A percentile compares a stretch with the other conserved stretches of the same genome.
Conservation (phyloP, 1,140 invertebrate species). For the Orchestia grillus region DNA sequence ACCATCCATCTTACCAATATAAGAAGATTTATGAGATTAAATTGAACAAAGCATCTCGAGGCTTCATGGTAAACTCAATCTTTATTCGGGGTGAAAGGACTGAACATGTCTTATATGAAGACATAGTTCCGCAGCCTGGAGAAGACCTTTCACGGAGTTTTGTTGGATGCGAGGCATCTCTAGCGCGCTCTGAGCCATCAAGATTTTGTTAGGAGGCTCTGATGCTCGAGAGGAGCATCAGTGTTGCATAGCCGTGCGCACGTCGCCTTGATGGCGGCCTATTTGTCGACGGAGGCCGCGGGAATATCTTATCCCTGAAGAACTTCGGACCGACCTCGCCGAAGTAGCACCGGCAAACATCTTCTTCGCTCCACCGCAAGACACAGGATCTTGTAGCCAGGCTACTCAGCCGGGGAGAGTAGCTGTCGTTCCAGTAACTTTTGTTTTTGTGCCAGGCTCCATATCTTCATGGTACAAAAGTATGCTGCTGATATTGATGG, state of each 20-base stretch:
- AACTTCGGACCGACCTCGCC: background rate
- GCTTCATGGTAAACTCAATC: background rate
- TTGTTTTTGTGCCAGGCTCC: background rate
- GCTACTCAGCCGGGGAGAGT: background rate
- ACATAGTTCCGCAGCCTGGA: background rate
- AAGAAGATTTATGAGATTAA: background rate
- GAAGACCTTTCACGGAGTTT: background rate
- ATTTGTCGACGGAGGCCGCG: background rate
- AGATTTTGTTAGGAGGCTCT: background rate
- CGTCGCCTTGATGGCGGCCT: background rate
- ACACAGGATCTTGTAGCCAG: no score
- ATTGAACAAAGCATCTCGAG: background rate
- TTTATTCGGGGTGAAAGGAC: background rate
- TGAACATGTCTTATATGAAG: background rate
- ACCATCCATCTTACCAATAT: background rate
- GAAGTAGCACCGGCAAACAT: background rate
- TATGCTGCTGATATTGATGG: background rate
- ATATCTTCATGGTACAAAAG: no score
- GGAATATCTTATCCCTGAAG: background rate
- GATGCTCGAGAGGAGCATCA: conserved; percentile 3
- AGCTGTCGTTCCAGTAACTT: background rate
- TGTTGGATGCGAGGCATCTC: background rate
- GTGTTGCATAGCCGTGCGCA: background rate
- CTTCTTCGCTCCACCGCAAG: background rate
- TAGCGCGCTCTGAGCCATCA: background rate